Evolutionary conservation across 2,888 invertebrate species (phyloP).

Genomic region (Gonocerus acuteangulatus): DNA sequence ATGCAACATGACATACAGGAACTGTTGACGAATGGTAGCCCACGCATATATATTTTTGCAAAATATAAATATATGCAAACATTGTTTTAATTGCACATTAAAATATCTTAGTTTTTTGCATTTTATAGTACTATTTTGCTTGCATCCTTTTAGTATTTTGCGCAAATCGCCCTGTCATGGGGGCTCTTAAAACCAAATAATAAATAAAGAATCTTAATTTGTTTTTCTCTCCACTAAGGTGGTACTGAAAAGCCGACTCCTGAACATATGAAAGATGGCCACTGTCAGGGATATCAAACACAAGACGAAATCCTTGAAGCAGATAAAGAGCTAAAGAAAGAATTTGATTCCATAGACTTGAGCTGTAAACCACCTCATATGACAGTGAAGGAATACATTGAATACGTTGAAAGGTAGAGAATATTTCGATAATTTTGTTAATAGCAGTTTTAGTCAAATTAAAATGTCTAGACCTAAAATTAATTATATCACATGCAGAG

Average conservation of each 20-base stretch:
- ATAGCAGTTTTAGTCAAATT: not conserved
- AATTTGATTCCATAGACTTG: constrained; percentile 24
- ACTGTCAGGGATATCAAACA: constrained; percentile 49
- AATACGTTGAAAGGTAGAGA: constrained; percentile 46
- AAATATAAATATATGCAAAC: too few relatives aligned
- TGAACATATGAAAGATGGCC: constrained; percentile 65
- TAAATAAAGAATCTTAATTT: not conserved
- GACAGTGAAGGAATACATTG: constrained; percentile 52
- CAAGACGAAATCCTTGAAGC: constrained; percentile 44
- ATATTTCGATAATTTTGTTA: too few relatives aligned
- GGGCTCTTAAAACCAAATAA: too few relatives aligned
- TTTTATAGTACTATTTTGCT: too few relatives aligned
- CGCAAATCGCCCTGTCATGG: too few relatives aligned
- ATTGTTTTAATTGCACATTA: too few relatives aligned
- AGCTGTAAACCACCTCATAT: constrained; percentile 27
- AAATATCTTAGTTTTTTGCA: too few relatives aligned
- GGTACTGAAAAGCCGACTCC: constrained; percentile 62
- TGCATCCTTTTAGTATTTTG: too few relatives aligned
- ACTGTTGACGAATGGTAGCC: too few relatives aligned
- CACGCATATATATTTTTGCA: too few relatives aligned
- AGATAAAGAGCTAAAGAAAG: constrained; percentile 45
- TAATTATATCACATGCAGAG: not conserved
- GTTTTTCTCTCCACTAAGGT: not conserved
- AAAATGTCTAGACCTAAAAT: not conserved
- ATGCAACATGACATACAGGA: too few relatives aligned